These are phyloP conservation scores for Meda fulgida DNA, from an alignment of 2,797 vertebrate genomes.

Conservation along the genomic window DNA sequence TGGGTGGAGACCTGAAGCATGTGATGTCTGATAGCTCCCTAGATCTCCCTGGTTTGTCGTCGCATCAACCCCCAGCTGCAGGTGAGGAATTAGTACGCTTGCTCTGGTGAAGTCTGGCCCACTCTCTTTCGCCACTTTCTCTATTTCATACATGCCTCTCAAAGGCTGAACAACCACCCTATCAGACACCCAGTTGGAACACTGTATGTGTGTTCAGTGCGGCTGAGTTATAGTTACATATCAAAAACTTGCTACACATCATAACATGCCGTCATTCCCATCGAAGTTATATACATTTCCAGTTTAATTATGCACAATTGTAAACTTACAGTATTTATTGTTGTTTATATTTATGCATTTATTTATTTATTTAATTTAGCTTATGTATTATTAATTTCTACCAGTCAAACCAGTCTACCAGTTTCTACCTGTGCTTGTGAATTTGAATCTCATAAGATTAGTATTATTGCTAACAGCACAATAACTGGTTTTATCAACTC, in stretches of 20 bases:
- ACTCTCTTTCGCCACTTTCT: not conserved
- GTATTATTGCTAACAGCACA: conserved; percentile 39
- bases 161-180: conserved; percentile 29
- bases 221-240: conserved; percentile 38
- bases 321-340: conserved; percentile 48
- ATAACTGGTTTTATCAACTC: conserved; percentile 39
- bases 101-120: conserved; percentile 87
- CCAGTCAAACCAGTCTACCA: conserved; percentile 9
- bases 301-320: conserved; percentile 23
- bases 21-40: conserved; percentile 99
- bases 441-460: conserved; percentile 34
- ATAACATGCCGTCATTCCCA: conserved; percentile 59
- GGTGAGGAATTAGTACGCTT: conserved; percentile 99
- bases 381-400: not conserved
- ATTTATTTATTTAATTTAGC: conserved; percentile 36
- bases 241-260: conserved; percentile 40
- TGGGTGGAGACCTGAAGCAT: conserved; percentile 98
- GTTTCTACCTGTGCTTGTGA: conserved; percentile 24
- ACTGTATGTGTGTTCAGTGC: conserved; percentile 28
- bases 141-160: conserved; percentile 35
- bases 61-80: conserved; percentile 96
- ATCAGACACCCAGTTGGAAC: conserved; percentile 27
- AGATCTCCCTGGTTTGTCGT: conserved; percentile 97
- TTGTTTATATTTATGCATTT: conserved; percentile 45
- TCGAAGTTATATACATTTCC: conserved; percentile 33